Percentiles rank a stretch among this genome's conserved stretches.
These are phyloP conservation scores for Lates calcarifer DNA, from an alignment of 2,113 vertebrate species.

Conservation along the genomic window DNA sequence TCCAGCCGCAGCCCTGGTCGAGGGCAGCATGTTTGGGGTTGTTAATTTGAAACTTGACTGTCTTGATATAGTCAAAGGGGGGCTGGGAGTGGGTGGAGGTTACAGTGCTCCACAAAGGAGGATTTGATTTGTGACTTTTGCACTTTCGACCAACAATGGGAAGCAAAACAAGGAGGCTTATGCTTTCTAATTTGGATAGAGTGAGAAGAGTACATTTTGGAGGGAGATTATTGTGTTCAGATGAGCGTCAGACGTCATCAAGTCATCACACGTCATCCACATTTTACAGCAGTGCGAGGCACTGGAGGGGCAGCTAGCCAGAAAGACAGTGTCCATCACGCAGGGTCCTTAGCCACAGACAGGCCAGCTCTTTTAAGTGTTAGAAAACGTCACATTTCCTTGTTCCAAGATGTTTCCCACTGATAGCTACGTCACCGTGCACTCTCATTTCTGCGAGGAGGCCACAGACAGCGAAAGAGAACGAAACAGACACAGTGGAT, in stretches of 20 bases:
- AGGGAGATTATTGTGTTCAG: conserved; percentile 6
- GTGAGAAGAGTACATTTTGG: conserved; percentile 1
- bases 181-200: conserved; percentile 38
- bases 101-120: conserved; percentile 59
- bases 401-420: conserved; percentile 43
- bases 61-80: conserved; percentile 34
- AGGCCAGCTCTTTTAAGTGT: conserved; percentile 18
- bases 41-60: conserved; percentile 51
- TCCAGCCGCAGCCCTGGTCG: conserved; percentile 35
- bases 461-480: not conserved
- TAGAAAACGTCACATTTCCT: conserved; percentile 52
- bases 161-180: conserved; percentile 12
- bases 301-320: not conserved
- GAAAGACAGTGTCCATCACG: not conserved
- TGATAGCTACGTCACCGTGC: conserved; percentile 24
- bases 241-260: conserved; percentile 9
- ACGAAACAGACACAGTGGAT: not conserved
- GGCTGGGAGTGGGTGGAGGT: conserved; percentile 60
- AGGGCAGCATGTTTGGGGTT: conserved; percentile 50
- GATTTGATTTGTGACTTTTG: conserved; percentile 67
- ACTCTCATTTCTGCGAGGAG: conserved; percentile 12
- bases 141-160: conserved; percentile 46
- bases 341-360: not conserved
- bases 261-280: conserved; percentile 23
- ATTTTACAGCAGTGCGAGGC: not conserved